phyloP scores from a whole-genome alignment of 2,888 invertebrate genomes.

The Drosophila gaucha region DNA sequence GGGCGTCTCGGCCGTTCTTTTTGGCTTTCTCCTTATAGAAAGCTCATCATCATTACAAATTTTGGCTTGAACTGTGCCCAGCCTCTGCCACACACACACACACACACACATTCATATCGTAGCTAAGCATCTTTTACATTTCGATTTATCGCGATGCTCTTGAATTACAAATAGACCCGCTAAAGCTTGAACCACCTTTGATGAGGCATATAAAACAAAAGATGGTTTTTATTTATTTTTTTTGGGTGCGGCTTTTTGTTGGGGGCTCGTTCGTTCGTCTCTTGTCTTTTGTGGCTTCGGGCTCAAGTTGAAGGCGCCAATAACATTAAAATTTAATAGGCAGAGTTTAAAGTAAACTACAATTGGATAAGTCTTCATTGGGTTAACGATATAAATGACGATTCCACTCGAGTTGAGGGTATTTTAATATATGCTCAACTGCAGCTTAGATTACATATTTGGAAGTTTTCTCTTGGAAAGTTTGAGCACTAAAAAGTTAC shows the following conservation, averaged over 20 bases:
- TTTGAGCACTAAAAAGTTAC: background rate
- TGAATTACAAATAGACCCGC: slow-evolving; percentile 70
- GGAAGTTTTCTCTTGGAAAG: background rate
- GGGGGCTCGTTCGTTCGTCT: slow-evolving; percentile 5
- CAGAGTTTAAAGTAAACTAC: slow-evolving; percentile 52
- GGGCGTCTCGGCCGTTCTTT: slow-evolving; percentile 45
- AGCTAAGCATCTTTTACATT: slow-evolving; percentile 54
- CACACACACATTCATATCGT: slow-evolving; percentile 10
- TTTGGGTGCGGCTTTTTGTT: slow-evolving; percentile 45
- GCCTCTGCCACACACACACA: slow-evolving; percentile 9
- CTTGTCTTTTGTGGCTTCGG: slow-evolving; percentile 5
- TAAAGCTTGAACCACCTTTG: slow-evolving; percentile 20
- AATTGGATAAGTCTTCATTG: slow-evolving; percentile 34
- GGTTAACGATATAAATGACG: slow-evolving; percentile 7
- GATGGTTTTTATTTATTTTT: too few relatives aligned
- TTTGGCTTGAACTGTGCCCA: slow-evolving; percentile 45
- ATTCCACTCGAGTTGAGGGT: background rate
- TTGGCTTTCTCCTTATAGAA: slow-evolving; percentile 53
- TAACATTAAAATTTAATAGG: slow-evolving; percentile 54
- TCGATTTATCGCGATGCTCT: slow-evolving; percentile 80
- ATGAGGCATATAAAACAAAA: slow-evolving; percentile 38
- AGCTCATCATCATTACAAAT: slow-evolving; percentile 67
- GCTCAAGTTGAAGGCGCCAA: slow-evolving; percentile 73
- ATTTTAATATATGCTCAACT: slow-evolving; percentile 3
- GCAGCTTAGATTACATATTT: background rate